These are phyloP conservation scores for Helleia helle DNA, from an alignment of 2,888 invertebrate genomes.

Conservation along the genomic window DNA sequence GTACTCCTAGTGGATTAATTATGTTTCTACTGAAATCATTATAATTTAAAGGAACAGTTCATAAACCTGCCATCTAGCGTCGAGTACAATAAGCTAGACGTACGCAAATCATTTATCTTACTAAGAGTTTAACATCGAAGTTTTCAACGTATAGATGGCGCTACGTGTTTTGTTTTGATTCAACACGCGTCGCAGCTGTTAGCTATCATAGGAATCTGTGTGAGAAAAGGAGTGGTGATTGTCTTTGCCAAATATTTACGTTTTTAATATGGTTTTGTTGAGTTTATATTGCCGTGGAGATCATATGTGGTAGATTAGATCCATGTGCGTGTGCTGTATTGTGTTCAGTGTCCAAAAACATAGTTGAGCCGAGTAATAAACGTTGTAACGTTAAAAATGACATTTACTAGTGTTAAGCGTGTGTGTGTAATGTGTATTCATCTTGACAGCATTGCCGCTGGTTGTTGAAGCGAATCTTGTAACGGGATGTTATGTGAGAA, in stretches of 20 bases:
- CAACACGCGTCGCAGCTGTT: constrained; percentile 68
- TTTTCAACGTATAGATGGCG: constrained; percentile 44
- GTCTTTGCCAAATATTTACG: constrained; percentile 60
- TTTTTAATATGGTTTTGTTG: constrained; percentile 60
- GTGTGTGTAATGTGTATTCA: constrained; percentile 52
- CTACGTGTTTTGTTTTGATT: constrained; percentile 63
- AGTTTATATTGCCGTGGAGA: constrained; percentile 38
- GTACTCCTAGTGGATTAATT: too few relatives aligned
- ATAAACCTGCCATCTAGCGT: too few relatives aligned
- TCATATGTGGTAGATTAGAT: constrained; percentile 43
- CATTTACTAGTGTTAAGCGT: constrained; percentile 61
- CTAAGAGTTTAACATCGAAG: too few relatives aligned
- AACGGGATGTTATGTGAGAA: constrained; percentile 59
- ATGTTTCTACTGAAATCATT: too few relatives aligned
- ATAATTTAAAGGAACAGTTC: too few relatives aligned
- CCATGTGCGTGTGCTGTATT: constrained; percentile 44
- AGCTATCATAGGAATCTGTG: constrained; percentile 70
- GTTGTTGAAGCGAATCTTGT: constrained; percentile 66
- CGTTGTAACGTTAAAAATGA: constrained; percentile 65
- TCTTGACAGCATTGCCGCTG: constrained; percentile 60
- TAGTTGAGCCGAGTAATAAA: constrained; percentile 54
- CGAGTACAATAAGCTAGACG: too few relatives aligned
- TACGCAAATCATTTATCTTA: too few relatives aligned
- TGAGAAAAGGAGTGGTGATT: constrained; percentile 74
- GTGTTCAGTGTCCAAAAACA: constrained; percentile 47